Evolutionary conservation across 2,888 invertebrate genomes (phyloP).

Genomic region (Papilio gigon): DNA sequence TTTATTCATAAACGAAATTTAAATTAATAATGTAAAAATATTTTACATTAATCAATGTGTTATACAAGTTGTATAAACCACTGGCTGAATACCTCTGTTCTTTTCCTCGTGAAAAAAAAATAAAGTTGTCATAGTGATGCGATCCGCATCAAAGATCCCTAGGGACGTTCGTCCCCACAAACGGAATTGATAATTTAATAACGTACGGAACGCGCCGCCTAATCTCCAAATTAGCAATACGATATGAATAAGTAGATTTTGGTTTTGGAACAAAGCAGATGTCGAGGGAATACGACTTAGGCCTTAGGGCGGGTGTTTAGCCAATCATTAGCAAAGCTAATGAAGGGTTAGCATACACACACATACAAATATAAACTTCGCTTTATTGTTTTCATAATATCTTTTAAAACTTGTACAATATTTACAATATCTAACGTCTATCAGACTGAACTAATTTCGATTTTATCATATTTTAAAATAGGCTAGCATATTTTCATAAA

Average conservation of each 20-base stretch:
- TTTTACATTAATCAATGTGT: background rate
- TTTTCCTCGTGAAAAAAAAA: slow-evolving; percentile 27
- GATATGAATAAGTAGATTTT: slow-evolving; percentile 80
- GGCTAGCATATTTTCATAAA: too few species aligned
- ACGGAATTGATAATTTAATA: slow-evolving; percentile 81
- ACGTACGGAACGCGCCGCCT: slow-evolving; percentile 76
- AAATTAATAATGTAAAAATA: too few species aligned
- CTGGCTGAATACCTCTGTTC: background rate
- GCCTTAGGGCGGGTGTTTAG: slow-evolving; percentile 60
- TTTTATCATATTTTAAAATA: too few species aligned
- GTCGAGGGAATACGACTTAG: slow-evolving; percentile 65
- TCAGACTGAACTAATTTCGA: too few species aligned
- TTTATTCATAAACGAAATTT: too few species aligned
- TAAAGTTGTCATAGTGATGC: slow-evolving; percentile 39
- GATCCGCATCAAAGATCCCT: slow-evolving; percentile 53
- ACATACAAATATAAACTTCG: slow-evolving; percentile 29
- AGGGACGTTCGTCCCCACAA: slow-evolving; percentile 69
- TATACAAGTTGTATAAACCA: background rate
- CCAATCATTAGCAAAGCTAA: slow-evolving; percentile 68
- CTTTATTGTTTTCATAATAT: slow-evolving; percentile 3
- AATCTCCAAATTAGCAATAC: slow-evolving; percentile 81
- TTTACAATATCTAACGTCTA: too few species aligned
- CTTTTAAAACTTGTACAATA: background rate
- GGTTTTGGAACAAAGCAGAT: slow-evolving; percentile 69
- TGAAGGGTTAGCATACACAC: slow-evolving; percentile 64